Evolutionary conservation across 2,113 vertebrate species (phyloP), one percentile per base, ranked within the genome.

Genomic region (Chunga burmeisteri): DNA sequence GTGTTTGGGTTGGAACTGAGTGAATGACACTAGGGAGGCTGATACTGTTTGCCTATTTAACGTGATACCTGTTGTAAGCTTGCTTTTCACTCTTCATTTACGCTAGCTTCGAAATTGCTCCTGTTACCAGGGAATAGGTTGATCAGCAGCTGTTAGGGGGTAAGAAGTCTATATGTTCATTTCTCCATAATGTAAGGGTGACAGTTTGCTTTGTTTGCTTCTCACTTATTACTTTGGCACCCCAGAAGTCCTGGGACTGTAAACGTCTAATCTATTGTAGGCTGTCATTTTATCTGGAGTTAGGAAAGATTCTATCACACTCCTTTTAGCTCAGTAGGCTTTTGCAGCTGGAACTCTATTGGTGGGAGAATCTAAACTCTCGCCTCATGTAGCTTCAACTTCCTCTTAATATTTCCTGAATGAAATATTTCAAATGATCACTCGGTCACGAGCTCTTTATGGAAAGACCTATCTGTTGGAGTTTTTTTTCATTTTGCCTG

Each of bases 381-480:
- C 34, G 13, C 36, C 22, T 53, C 25, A 13, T 14, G 19, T 46
- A 23, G 21, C 65, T 88, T 63, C 30, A 38, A 20, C 16, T 40
- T 80, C 16, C 62, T 75, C 3, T 40, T 58, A n/a, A 27, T n/a
- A 75, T 49, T 75, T 38, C 38, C 38, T 38, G 38, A 38, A 38
- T 38, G 38, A 38, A 38, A 38, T 38, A 38, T 38, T 38, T 89
- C 62, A 86, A 83, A 50, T 29, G 26, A 82, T 62, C 42, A n/a
- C 16, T 63, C 2, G 13, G 16, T 53, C 21, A 25, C 0, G 0
- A 80, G 11, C 2, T 67, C 14, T 62, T 61, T 86, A 27, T 30
- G 32, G 63, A 66, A 68, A 67, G 4, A 19, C 6, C 16, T 86
- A 10, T 20, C 3, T 0, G 0, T 27, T 53, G 8, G 13, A n/a